Evolutionary conservation across 2,113 vertebrate genomes (phyloP).

Genomic region (Etia nguti): DNA sequence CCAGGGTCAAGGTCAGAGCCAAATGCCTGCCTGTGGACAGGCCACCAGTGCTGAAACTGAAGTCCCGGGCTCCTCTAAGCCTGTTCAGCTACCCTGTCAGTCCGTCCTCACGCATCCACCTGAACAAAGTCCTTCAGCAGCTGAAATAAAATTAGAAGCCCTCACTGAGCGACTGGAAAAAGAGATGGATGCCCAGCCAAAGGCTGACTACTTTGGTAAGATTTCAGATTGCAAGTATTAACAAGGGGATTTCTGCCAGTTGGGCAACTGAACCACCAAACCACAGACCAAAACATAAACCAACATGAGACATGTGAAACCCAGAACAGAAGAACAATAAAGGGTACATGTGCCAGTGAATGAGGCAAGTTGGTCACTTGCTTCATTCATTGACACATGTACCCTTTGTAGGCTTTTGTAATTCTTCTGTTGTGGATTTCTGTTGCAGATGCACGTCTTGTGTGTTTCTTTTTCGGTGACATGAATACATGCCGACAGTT

Average conservation of each 20-base stretch:
- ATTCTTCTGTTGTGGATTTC: not conserved
- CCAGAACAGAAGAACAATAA: not conserved
- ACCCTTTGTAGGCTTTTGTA: not conserved
- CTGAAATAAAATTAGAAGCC: slow-evolving; percentile 89
- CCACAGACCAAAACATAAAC: not conserved
- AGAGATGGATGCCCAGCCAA: slow-evolving; percentile 89
- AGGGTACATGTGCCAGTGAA: not conserved
- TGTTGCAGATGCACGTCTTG: not conserved
- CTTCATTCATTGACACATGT: not conserved
- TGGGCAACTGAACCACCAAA: not conserved
- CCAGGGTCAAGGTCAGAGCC: slow-evolving; percentile 30
- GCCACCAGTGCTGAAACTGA: slow-evolving; percentile 26
- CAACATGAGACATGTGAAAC: not conserved
- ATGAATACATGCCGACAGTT: not conserved
- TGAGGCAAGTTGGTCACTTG: not conserved
- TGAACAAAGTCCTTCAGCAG: slow-evolving; percentile 76
- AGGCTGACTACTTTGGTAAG: slow-evolving; percentile 94
- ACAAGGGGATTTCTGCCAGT: not conserved
- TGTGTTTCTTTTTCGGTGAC: not conserved
- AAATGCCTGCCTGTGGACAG: not conserved
- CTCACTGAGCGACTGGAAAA: slow-evolving; percentile 88
- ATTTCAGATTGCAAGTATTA: not conserved
- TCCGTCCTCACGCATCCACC: slow-evolving; percentile 54
- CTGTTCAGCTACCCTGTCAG: slow-evolving; percentile 77
- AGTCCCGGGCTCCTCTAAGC: slow-evolving; percentile 49